These are phyloP conservation scores for Odiellus spinosus DNA, from an alignment of 2,888 invertebrate genomes.

Conservation along the genomic window DNA sequence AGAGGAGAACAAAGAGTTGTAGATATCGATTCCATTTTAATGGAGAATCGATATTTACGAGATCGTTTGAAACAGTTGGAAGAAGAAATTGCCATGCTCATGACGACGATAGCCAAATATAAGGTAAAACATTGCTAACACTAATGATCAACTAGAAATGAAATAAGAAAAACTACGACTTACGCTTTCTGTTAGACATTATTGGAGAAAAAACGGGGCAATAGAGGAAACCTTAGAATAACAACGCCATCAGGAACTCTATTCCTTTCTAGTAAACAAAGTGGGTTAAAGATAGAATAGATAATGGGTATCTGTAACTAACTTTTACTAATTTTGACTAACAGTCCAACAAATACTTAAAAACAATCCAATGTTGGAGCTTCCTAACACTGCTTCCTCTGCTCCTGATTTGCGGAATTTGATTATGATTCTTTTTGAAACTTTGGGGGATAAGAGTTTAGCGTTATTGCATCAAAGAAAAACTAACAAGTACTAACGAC, in stretches of 20 bases:
- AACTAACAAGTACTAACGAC: constrained; percentile 51
- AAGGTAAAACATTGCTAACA: constrained; percentile 41
- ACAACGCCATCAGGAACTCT: constrained; percentile 29
- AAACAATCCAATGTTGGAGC: constrained; percentile 39
- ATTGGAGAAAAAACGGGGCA: too few relatives aligned
- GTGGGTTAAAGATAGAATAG: constrained; percentile 31
- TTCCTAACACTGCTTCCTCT: constrained; percentile 46
- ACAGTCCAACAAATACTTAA: constrained; percentile 57
- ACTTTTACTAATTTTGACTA: too few relatives aligned
- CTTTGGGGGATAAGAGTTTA: constrained; percentile 67
- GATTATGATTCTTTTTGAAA: constrained; percentile 60
- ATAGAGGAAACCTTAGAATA: neutral
- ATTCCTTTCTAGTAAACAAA: constrained; percentile 66
- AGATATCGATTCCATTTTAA: constrained; percentile 60
- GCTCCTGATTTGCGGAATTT: constrained; percentile 58
- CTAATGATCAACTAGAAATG: too few relatives aligned
- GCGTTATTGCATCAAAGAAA: constrained; percentile 69
- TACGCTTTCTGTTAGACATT: too few relatives aligned
- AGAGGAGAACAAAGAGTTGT: constrained; percentile 41
- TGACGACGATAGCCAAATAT: constrained; percentile 54
- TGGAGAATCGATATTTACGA: constrained; percentile 56
- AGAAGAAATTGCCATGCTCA: constrained; percentile 58
- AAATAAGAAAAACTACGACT: too few relatives aligned
- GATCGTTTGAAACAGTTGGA: constrained; percentile 60
- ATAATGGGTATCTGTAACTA: neutral